Evolutionary conservation across 1,140 invertebrate species (phyloP), one percentile per base, ranked within the genome.

Genomic region (Drosophila willistoni): DNA sequence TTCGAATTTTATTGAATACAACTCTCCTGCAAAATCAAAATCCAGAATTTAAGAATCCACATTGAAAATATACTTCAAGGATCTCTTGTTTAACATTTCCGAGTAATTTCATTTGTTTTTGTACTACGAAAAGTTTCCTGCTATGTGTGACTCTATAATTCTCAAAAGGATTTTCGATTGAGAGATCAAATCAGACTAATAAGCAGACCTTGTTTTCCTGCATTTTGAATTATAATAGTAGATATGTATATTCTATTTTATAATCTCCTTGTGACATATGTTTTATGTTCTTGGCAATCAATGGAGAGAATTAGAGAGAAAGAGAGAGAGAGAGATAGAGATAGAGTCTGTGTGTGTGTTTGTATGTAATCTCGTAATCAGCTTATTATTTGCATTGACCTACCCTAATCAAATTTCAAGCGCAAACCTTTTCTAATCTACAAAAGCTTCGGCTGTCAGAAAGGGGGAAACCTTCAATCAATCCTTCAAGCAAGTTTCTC

Each of bases 341-440:
- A 12, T 9, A 5, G 44, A 3, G 17, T 4, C 17, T 12, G 44
- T 44, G 17, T 14, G 19, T 51, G 13, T 22, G 17, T 51, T n/a
- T 44, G n/a, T 51, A 19, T 51, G 29, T 59, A 59, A 59, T 59
- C 68, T 66, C 77, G 79, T 87, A 85, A 85, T 87, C 82, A 82
- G 82, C 82, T 85, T 82, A 85, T 76, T 74, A 71, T 68, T 64
- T 86, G 56, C 56, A 59, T 74, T 77, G 82, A 85, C 83, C 82
- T 85, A 85, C 83, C 82, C 82, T 85, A 85, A 87, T 85, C 82
- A 85, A 79, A 85, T 85, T 87, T 79, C 82, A 82, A 60, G 72
- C 70, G 79, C 76, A 77, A 82, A 79, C 82, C 82, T 79, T 77
- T 70, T 82, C 63, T 85, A 73, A 82, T 82, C 77, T 67, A 71